phyloP scores from a whole-genome alignment of 2,888 invertebrate species.

The Drosophila demipolita region DNA sequence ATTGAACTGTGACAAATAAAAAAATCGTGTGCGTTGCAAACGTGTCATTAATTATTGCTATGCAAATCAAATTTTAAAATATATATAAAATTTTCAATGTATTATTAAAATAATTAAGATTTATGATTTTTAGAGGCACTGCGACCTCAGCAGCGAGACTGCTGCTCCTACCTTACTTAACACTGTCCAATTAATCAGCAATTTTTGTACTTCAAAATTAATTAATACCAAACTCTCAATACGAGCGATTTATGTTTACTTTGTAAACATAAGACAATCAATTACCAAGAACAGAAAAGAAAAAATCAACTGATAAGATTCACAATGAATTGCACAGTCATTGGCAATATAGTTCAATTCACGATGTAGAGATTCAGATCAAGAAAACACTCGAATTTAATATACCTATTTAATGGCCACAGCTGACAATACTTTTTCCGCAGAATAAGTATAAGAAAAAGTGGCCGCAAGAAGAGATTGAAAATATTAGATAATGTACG shows the following conservation, averaged over 20 bases:
- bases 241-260: background rate
- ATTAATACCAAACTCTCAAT: background rate
- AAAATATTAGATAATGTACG: conserved; percentile 19
- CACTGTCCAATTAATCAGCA: background rate
- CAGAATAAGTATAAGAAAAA: background rate
- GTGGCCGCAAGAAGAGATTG: conserved; percentile 4
- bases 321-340: background rate
- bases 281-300: background rate
- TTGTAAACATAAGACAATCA: background rate
- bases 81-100: background rate
- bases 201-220: background rate
- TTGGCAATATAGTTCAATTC: background rate
- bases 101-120: background rate
- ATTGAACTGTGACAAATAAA: background rate
- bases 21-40: background rate
- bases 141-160: background rate
- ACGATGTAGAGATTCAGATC: background rate
- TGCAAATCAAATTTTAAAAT: background rate
- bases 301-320: background rate
- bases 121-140: background rate
- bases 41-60: background rate
- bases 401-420: conserved; percentile 6
- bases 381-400: background rate
- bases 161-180: background rate
- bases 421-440: conserved; percentile 32